Evolutionary conservation across 1,140 invertebrate genomes (phyloP).

Genomic region (Goniozus legneri): DNA sequence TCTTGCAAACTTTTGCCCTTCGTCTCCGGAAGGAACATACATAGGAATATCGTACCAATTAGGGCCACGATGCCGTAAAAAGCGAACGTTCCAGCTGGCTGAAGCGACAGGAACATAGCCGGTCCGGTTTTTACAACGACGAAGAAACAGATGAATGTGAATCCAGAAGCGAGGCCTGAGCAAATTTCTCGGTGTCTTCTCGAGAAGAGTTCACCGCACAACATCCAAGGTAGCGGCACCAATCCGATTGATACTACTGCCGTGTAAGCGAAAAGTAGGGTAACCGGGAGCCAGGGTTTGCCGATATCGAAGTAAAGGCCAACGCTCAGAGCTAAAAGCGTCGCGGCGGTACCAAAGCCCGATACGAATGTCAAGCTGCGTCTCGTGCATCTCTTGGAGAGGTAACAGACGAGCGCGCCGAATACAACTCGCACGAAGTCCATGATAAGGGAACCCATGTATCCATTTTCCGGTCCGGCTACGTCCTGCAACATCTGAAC

Average conservation of each 20-base stretch:
- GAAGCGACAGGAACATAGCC: slow-evolving; percentile 58
- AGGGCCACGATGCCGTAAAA: slow-evolving; percentile 65
- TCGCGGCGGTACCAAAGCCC: slow-evolving; percentile 55
- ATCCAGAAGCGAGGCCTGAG: slow-evolving; percentile 61
- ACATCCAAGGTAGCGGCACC: slow-evolving; percentile 67
- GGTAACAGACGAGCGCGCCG: slow-evolving; percentile 57
- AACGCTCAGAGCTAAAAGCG: slow-evolving; percentile 52
- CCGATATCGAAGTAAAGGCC: slow-evolving; percentile 38
- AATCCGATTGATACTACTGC: slow-evolving; percentile 59
- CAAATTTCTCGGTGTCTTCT: slow-evolving; percentile 57
- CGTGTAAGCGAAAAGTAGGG: slow-evolving; percentile 58
- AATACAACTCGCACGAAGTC: slow-evolving; percentile 66
- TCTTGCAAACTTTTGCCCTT: slow-evolving; percentile 75
- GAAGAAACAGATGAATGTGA: slow-evolving; percentile 67
- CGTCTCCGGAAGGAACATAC: slow-evolving; percentile 73
- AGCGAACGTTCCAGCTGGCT: slow-evolving; percentile 63
- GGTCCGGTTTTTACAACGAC: slow-evolving; percentile 69
- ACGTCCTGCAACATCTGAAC: slow-evolving; percentile 61
- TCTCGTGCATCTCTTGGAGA: slow-evolving; percentile 59
- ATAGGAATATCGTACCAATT: slow-evolving; percentile 62
- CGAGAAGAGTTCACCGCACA: slow-evolving; percentile 65
- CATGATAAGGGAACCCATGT: slow-evolving; percentile 62
- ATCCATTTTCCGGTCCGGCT: slow-evolving; percentile 56
- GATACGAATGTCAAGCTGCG: slow-evolving; percentile 59
- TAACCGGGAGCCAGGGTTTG: slow-evolving; percentile 52